phyloP scores from a whole-genome alignment of 2,113 vertebrate genomes.

The Chunga burmeisteri region DNA sequence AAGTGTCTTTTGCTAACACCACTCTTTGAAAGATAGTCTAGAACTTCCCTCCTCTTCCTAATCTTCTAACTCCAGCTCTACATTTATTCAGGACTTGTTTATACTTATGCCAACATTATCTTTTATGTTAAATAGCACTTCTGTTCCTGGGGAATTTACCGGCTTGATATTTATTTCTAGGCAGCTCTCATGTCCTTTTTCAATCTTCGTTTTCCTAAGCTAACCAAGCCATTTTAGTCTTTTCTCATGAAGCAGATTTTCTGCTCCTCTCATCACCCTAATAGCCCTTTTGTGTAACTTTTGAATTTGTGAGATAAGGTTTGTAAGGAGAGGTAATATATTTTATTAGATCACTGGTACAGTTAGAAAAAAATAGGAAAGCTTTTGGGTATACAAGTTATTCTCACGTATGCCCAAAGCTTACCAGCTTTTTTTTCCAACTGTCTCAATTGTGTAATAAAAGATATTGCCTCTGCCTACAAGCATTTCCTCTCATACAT shows the following conservation, averaged over 20 bases:
- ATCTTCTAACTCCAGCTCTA: not conserved
- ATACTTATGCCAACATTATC: not conserved
- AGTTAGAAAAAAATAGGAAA: not conserved
- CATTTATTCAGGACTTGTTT: not conserved
- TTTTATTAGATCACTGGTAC: not conserved
- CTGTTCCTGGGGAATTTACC: not conserved
- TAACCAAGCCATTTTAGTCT: not conserved
- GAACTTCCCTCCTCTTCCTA: not conserved
- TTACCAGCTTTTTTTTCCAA: not conserved
- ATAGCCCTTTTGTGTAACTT: not conserved
- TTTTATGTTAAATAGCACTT: not conserved
- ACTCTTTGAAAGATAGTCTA: not conserved
- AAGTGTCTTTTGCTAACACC: not conserved
- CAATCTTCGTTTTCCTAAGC: not conserved
- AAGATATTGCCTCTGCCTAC: not conserved
- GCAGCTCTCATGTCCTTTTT: not conserved
- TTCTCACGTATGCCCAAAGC: not conserved
- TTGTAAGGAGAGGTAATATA: not conserved
- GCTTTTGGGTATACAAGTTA: not conserved
- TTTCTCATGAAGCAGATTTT: not conserved
- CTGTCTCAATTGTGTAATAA: not conserved
- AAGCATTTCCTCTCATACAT: not conserved
- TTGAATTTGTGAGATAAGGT: not conserved
- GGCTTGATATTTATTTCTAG: not conserved
- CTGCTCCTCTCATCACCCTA: not conserved